Conservation (phyloP, 1,140 invertebrate species). For the Riptortus pedestris region DNA sequence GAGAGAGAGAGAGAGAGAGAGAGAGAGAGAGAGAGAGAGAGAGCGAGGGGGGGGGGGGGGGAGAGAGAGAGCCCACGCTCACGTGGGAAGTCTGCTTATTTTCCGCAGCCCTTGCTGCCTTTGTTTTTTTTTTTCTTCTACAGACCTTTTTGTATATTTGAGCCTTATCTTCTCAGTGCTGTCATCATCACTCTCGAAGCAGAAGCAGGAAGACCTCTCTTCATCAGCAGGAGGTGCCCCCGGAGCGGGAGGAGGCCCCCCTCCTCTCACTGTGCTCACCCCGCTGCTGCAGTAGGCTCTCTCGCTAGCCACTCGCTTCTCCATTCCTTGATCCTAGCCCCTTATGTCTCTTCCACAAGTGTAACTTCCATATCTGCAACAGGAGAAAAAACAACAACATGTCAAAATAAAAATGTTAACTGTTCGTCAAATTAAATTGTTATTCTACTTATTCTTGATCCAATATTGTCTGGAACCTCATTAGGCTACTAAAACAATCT, state of each 20-base stretch:
- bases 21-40: too few relatives aligned
- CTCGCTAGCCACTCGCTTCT: neutral
- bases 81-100: too few relatives aligned
- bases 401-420: too few relatives aligned
- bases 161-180: constrained; percentile 42
- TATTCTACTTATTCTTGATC: too few relatives aligned
- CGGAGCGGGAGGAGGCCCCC: neutral
- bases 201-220: constrained; percentile 45
- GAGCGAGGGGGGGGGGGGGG: too few relatives aligned
- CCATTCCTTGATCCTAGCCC: neutral
- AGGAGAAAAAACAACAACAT: neutral
- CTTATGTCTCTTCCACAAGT: neutral
- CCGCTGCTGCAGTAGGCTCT: neutral
- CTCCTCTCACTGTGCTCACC: neutral
- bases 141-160: constrained; percentile 44
- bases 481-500: too few relatives aligned
- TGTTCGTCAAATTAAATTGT: too few relatives aligned
- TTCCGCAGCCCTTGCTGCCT: too few relatives aligned
- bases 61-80: too few relatives aligned
- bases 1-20: too few relatives aligned
- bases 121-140: too few relatives aligned
- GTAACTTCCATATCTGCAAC: neutral
- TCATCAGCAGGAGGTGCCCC: constrained; percentile 32
- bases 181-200: constrained; percentile 42
- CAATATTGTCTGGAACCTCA: too few relatives aligned